These are phyloP conservation scores for Drosophila punjabiensis DNA, from an alignment of 1,140 invertebrate genomes.

Conservation along the genomic window DNA sequence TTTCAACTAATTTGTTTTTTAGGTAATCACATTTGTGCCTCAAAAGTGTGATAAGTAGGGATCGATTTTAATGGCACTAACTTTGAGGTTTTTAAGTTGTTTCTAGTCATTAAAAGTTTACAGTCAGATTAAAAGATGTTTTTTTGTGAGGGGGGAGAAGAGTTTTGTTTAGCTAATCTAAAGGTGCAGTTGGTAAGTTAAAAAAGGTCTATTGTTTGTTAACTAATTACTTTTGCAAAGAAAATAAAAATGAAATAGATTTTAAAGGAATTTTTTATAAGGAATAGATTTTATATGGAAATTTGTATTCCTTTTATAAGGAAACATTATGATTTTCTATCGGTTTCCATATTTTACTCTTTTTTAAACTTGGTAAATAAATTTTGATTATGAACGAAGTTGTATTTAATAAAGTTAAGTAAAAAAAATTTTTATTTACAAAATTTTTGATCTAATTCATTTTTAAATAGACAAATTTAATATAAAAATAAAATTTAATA, in stretches of 20 bases:
- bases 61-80: slow-evolving; percentile 36
- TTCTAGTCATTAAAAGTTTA: slow-evolving; percentile 29
- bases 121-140: slow-evolving; percentile 37
- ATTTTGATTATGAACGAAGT: no score
- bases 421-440: no score
- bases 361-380: neutral
- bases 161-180: slow-evolving; percentile 12
- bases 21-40: slow-evolving; percentile 59
- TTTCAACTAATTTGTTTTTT: slow-evolving; percentile 55
- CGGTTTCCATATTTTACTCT: neutral
- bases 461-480: neutral
- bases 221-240: neutral
- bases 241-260: neutral
- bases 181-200: slow-evolving; percentile 4
- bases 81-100: slow-evolving; percentile 7
- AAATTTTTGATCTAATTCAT: neutral
- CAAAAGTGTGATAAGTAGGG: slow-evolving; percentile 37
- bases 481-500: neutral
- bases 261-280: neutral
- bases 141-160: neutral
- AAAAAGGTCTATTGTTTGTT: neutral
- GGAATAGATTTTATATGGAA: neutral
- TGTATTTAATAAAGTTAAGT: neutral
- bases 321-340: neutral
- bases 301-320: neutral